phyloP scores from a whole-genome alignment of 2,888 invertebrate genomes.

The Drosophila melanosoma region DNA sequence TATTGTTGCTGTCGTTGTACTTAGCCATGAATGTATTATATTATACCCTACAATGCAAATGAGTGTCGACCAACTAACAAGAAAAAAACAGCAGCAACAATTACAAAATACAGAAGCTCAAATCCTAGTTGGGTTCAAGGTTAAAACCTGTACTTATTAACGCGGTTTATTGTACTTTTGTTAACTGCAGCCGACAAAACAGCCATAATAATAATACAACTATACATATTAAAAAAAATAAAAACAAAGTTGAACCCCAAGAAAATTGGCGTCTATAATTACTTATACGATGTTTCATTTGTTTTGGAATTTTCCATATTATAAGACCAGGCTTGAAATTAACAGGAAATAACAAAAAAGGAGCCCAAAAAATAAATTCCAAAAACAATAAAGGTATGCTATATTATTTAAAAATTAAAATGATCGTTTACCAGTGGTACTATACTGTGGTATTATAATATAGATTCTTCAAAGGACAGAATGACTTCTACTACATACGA shows the following conservation, averaged over 20 bases:
- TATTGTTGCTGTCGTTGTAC: slow-evolving; percentile 49
- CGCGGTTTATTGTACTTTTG: slow-evolving; percentile 81
- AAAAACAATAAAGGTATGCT: neutral
- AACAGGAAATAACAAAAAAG: neutral
- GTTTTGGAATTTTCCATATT: slow-evolving; percentile 83
- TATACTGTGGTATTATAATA: neutral
- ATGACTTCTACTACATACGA: neutral
- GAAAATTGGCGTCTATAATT: slow-evolving; percentile 74
- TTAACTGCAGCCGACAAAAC: slow-evolving; percentile 39
- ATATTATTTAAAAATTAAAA: neutral
- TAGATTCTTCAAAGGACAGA: neutral
- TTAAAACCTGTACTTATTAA: slow-evolving; percentile 80
- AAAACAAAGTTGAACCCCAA: slow-evolving; percentile 43
- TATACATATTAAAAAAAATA: slow-evolving; percentile 25
- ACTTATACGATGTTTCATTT: slow-evolving; percentile 84
- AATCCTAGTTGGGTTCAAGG: slow-evolving; percentile 76
- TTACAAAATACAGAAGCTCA: slow-evolving; percentile 20
- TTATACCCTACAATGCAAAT: slow-evolving; percentile 77
- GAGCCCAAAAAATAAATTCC: neutral
- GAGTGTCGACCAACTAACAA: slow-evolving; percentile 48
- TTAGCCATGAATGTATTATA: slow-evolving; percentile 79
- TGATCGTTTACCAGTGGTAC: neutral
- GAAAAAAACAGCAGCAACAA: slow-evolving; percentile 26
- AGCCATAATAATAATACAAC: slow-evolving; percentile 33
- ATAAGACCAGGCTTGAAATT: slow-evolving; percentile 1